Base-by-base conservation (phyloP, 23 tunicate species). In the Botrylloides violaceus region DNA sequence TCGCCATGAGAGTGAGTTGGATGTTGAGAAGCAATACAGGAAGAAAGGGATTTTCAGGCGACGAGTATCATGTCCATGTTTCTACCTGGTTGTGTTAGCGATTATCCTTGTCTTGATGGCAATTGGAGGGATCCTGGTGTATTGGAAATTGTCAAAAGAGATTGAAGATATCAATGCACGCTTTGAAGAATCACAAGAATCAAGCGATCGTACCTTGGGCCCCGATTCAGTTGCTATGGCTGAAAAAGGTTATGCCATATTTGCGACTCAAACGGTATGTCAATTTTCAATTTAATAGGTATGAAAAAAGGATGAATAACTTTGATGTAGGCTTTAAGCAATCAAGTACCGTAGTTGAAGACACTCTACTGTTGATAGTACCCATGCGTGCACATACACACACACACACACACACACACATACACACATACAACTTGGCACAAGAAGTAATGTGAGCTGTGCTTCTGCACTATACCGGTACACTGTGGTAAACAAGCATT, bases 121-220 rank as follows among this genome's bases (percentile, higher is more conserved):
- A 3, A 55, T 58, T 23, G 70, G 33, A 3, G 83, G 83, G 2
- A 34, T 71, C 25, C 26, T 71, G 30, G 70, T 28, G 25, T 70
- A 66, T 57, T 38, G 68, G 22, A 57, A 70, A 57, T 3, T 79
- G 4, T 70, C 83, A 15, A 21, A 36, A 9, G 83, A 79, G 36
- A 79, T 79, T 49, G 50, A 36, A 2, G 70, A 79, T 39, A 29
- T 79, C 12, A 70, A 71, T 29, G 66, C 27, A n/a, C 70, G 70
- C 22, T 25, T 79, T 38, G 33, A 34, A 65, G 83, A 66, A 79
- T 33, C 32, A 31, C 70, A 63, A 31, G 35, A 29, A 34, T 7
- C 32, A 29, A 33, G 29, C 33, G 70, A 63, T 31, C 35, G 19
- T 19, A 31, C 70, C 7, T 31, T 63, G 29, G 70, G 70, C 19